phyloP scores from a whole-genome alignment of 1,140 invertebrate genomes.

The Panulirus ornatus region DNA sequence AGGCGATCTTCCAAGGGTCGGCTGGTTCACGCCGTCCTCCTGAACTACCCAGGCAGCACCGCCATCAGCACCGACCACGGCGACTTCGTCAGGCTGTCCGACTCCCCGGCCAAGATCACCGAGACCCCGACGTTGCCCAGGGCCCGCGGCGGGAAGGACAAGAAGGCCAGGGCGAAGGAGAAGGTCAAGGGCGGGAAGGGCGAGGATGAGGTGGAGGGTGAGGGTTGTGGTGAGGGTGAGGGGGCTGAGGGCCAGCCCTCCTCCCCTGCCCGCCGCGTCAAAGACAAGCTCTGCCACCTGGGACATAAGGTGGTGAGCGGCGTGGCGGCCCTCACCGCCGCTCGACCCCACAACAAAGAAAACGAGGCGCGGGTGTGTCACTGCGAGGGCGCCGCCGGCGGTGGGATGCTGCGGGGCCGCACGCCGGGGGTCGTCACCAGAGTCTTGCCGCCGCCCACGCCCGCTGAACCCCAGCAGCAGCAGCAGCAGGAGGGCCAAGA shows the following conservation, averaged over 20 bases:
- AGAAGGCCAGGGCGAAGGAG: slow-evolving; percentile 1
- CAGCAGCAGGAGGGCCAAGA: neutral
- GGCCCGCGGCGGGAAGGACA: slow-evolving; percentile 7
- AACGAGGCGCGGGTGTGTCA: neutral
- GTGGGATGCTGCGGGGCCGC: neutral
- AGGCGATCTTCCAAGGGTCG: slow-evolving; percentile 40
- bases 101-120: slow-evolving; percentile 41
- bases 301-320: slow-evolving; percentile 64
- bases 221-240: neutral
- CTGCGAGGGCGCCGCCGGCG: neutral
- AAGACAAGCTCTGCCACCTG: slow-evolving; percentile 60
- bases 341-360: slow-evolving; percentile 24
- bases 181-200: slow-evolving; percentile 5
- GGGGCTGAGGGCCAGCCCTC: neutral
- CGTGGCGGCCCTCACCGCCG: slow-evolving; percentile 52
- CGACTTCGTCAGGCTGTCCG: slow-evolving; percentile 59
- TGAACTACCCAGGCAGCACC: slow-evolving; percentile 62
- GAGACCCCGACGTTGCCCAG: slow-evolving; percentile 4
- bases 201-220: slow-evolving; percentile 30
- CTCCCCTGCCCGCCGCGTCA: slow-evolving; percentile 61
- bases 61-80: slow-evolving; percentile 67
- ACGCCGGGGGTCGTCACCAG: slow-evolving; percentile 31
- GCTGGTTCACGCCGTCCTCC: slow-evolving; percentile 56
- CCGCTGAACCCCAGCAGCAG: neutral
- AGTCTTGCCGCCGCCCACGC: slow-evolving; percentile 17